Evolutionary conservation across 2,113 vertebrate genomes (phyloP).

Genomic region (Notechis scutatus): DNA sequence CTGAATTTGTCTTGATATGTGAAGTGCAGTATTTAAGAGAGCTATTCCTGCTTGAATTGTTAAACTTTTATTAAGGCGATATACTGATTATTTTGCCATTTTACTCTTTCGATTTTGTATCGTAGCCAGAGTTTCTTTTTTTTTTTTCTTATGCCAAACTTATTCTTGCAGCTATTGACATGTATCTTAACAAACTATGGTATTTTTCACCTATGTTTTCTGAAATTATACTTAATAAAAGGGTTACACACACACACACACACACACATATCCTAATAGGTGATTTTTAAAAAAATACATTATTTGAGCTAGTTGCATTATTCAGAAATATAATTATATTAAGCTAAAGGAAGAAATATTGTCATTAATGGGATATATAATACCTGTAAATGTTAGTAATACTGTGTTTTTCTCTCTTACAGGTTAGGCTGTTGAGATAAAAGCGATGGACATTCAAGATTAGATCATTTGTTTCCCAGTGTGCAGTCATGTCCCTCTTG

Average conservation of each 20-base stretch:
- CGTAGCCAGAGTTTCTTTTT: neutral
- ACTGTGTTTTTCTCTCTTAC: constrained; percentile 48
- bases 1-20: neutral
- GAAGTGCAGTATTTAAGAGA: neutral
- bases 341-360: neutral
- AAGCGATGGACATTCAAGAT: constrained; percentile 65
- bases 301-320: neutral
- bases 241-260: neutral
- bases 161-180: neutral
- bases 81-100: neutral
- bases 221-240: neutral
- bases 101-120: neutral
- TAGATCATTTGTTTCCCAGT: constrained; percentile 66
- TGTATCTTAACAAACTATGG: neutral
- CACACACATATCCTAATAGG: neutral
- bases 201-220: neutral
- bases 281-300: neutral
- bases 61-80: neutral
- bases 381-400: neutral
- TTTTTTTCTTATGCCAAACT: neutral
- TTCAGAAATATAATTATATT: neutral
- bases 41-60: neutral
- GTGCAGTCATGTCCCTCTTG: constrained; percentile 67
- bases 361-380: neutral
- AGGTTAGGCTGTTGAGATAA: constrained; percentile 81